These are phyloP conservation scores for Aphelinus certus DNA, from an alignment of 1,140 invertebrate genomes.

Conservation along the genomic window DNA sequence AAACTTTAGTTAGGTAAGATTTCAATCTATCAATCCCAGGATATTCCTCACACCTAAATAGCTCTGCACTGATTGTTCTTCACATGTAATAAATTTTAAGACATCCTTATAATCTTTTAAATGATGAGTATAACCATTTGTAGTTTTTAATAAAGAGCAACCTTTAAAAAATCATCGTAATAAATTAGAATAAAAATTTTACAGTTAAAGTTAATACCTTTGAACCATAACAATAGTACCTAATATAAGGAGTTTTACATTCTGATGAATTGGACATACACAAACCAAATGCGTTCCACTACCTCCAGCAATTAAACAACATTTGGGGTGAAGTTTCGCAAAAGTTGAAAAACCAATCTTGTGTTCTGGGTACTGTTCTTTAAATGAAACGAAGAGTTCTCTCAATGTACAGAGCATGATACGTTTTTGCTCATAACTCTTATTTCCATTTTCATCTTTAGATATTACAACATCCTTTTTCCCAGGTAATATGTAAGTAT, in stretches of 20 bases:
- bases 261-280: conserved; percentile 17
- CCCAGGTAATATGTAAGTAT: conserved; percentile 4
- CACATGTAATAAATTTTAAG: not conserved
- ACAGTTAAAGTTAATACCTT: not conserved
- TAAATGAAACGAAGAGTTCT: not conserved
- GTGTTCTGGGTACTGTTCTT: not conserved
- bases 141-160: not conserved
- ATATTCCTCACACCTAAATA: not conserved
- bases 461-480: not conserved
- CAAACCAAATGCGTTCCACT: conserved; percentile 25
- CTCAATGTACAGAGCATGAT: not conserved
- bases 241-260: conserved; percentile 6
- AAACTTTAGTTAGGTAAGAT: not conserved
- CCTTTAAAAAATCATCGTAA: too few species aligned
- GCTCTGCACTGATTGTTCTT: not conserved
- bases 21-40: not conserved
- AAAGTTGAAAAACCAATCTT: conserved; percentile 4
- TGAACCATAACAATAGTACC: not conserved
- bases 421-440: not conserved
- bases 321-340: conserved; percentile 11
- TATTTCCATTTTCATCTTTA: not conserved
- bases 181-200: too few species aligned
- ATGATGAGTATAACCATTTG: not conserved
- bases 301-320: conserved; percentile 3
- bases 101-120: conserved; percentile 5